Percentiles rank a stretch among this genome's conserved stretches.
Conservation (phyloP, 2,888 invertebrate species). For the Trissoscelio sp. region DNA sequence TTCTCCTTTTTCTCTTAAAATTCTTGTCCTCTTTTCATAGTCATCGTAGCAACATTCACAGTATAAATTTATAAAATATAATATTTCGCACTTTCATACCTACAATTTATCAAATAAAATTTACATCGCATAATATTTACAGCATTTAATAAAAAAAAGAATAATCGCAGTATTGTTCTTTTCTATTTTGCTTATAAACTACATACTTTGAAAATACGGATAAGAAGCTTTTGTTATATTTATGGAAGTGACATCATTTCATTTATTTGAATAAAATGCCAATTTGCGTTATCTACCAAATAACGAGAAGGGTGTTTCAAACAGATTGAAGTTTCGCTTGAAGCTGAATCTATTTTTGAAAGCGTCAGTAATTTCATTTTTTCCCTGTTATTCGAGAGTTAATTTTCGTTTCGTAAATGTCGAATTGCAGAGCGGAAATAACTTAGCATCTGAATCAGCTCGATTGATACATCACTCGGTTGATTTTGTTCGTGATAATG, state of each 20-base stretch:
- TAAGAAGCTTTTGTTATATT: no score
- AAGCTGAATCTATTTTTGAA: not conserved
- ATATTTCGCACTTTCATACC: not conserved
- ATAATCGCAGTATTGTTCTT: no score
- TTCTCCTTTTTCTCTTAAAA: slow-evolving; percentile 4
- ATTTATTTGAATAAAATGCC: not conserved
- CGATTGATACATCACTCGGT: not conserved
- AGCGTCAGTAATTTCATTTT: slow-evolving; percentile 12
- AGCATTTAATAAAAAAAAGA: no score
- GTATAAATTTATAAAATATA: not conserved
- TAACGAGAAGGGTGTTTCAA: not conserved
- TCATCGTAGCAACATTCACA: not conserved
- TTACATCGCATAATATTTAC: no score
- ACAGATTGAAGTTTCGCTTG: not conserved
- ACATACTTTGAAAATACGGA: no score
- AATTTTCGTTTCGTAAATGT: slow-evolving; percentile 1
- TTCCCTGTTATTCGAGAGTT: not conserved
- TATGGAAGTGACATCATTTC: not conserved
- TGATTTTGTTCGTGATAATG: slow-evolving; percentile 11
- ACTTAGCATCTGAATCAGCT: slow-evolving; percentile 1
- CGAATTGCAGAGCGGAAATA: slow-evolving; percentile 12
- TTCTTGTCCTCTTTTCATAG: slow-evolving; percentile 34
- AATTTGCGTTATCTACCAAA: not conserved
- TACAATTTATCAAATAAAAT: not conserved
- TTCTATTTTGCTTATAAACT: no score